Base-by-base conservation (phyloP, 64 coral and sea anemone genomes). In the Orbicella faveolata region DNA sequence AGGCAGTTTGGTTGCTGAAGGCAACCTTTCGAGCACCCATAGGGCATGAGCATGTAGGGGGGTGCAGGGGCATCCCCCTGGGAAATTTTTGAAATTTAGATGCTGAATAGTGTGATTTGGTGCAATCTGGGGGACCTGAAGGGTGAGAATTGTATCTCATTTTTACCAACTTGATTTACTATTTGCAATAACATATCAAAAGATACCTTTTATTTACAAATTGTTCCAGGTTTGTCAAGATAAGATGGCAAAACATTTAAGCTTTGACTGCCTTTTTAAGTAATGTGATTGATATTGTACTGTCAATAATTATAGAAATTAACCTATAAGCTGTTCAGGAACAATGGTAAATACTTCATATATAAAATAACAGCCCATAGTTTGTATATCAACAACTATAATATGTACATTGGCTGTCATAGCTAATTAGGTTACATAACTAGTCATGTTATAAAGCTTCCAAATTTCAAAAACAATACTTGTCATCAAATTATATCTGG, bases 81-180 rank as follows among this genome's bases (percentile, higher is more conserved):
- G 79, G 63, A 81, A 81, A 63, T 63, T 35, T 79, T 79, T 53
- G 48, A 80, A 90, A 81, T 67, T 73, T 90, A 41, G 89, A 78
- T 90, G 78, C 73, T 90, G 79, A 90, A 90, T 83, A 79, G 89
- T 90, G 63, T 30, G 61, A 84, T 91, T 52, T 91, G 88, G 54
- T 59, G 55, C 55, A 59, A 59, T 59, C 55, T 59, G 9, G 72
- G 78, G 67, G 72, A 84, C 64, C 44, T 74, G 84, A 87, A 53
- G 66, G 66, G 67, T 51, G 79, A 84, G 83, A 90, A 90, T 72
- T 90, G 79, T 76, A 91, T 91, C 73, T 91, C 51, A 91, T 91
- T 84, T 90, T 77, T 61, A 81, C 67, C 44, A 74, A 74, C 76
- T 88, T 65, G 63, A 88, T 88, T 88, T 89, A 64, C 87, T 14